Conservation (phyloP, 2,797 vertebrate genomes). For the Hydrocynus forskahlii region DNA sequence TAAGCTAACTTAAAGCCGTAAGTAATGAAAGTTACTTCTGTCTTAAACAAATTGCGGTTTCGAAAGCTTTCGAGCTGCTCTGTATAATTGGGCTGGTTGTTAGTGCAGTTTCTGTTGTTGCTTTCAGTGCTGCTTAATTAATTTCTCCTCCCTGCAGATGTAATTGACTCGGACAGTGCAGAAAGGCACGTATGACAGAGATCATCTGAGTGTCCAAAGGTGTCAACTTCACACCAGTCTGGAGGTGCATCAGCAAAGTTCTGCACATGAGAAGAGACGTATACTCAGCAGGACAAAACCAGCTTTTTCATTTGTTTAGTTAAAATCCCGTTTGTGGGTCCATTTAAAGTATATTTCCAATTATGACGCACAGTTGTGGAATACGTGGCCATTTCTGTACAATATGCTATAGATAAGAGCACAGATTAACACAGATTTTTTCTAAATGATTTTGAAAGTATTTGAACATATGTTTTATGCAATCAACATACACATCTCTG, state of each 20-base stretch:
- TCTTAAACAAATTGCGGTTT: constrained; percentile 11
- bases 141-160: constrained; percentile 22
- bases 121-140: constrained; percentile 30
- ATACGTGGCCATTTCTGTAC: neutral
- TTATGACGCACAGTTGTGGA: neutral
- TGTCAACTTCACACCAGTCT: constrained; percentile 31
- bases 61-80: constrained; percentile 11
- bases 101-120: neutral
- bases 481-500: too few species aligned
- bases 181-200: constrained; percentile 42
- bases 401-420: neutral
- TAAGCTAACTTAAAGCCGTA: constrained; percentile 11
- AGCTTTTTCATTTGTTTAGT: too few species aligned
- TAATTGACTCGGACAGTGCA: constrained; percentile 40
- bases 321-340: constrained; percentile 12
- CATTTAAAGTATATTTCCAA: neutral
- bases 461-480: too few species aligned
- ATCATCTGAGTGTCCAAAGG: constrained; percentile 43
- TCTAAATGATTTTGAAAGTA: too few species aligned
- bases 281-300: neutral
- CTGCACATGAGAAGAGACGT: constrained; percentile 14
- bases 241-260: constrained; percentile 29
- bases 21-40: constrained; percentile 8
- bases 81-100: constrained; percentile 1
- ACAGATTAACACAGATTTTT: too few species aligned